Evolutionary conservation across 2,888 invertebrate genomes (phyloP).

Genomic region (Biston stratarius): DNA sequence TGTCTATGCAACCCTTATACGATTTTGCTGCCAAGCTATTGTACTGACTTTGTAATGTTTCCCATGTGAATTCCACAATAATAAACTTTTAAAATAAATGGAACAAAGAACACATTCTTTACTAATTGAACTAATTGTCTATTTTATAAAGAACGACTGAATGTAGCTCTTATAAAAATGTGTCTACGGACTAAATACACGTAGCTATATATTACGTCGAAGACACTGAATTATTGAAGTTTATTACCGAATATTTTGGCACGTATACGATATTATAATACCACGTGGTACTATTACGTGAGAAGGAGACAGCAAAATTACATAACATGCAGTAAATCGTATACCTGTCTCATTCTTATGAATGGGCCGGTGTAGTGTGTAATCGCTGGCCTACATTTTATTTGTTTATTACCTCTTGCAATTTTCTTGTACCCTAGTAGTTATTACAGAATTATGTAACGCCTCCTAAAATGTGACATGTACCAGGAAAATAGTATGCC

Average conservation of each 20-base stretch:
- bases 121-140: slow-evolving; percentile 21
- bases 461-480: slow-evolving; percentile 51
- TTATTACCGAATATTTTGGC: slow-evolving; percentile 30
- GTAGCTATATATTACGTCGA: slow-evolving; percentile 2
- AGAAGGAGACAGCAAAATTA: slow-evolving; percentile 33
- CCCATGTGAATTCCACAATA: not conserved
- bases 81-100: no score
- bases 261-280: not conserved
- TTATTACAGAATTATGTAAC: slow-evolving; percentile 81
- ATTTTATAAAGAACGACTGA: slow-evolving; percentile 11
- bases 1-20: no score
- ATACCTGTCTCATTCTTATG: slow-evolving; percentile 52
- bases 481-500: slow-evolving; percentile 36
- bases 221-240: slow-evolving; percentile 15
- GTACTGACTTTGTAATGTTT: not conserved
- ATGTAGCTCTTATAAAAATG: slow-evolving; percentile 6
- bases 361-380: slow-evolving; percentile 52
- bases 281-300: slow-evolving; percentile 17
- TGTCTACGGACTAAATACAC: not conserved
- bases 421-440: slow-evolving; percentile 66
- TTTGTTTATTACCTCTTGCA: slow-evolving; percentile 49
- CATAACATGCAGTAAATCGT: slow-evolving; percentile 19
- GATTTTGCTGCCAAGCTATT: no score
- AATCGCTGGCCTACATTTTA: slow-evolving; percentile 51
- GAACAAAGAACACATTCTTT: slow-evolving; percentile 6